A percentile compares a stretch with the other conserved stretches of the same genome.
These are phyloP conservation scores for Pollenia labialis DNA, from an alignment of 2,888 invertebrate species.

Conservation along the genomic window DNA sequence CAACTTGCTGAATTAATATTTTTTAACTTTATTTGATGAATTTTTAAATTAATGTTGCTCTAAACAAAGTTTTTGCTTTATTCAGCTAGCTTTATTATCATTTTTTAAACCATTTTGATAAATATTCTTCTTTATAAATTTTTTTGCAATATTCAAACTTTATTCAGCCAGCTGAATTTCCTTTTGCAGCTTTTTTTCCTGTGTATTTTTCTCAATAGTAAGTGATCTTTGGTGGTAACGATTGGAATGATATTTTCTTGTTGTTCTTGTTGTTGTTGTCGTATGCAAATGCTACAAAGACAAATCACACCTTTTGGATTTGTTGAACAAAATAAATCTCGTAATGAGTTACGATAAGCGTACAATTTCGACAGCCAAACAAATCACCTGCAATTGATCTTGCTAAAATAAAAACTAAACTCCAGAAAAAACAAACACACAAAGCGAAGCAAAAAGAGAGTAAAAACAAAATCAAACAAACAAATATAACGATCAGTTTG, in stretches of 20 bases:
- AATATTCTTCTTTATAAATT: neutral
- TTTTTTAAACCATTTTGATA: too few species aligned
- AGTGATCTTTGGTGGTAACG: slow-evolving; percentile 71
- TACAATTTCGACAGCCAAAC: slow-evolving; percentile 84
- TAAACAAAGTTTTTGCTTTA: too few species aligned
- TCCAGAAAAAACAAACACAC: slow-evolving; percentile 22
- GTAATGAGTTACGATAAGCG: slow-evolving; percentile 84
- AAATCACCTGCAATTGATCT: slow-evolving; percentile 84
- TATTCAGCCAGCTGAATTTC: slow-evolving; percentile 35
- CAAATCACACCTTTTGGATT: slow-evolving; percentile 84
- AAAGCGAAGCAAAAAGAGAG: slow-evolving; percentile 9
- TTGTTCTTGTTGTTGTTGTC: slow-evolving; percentile 65
- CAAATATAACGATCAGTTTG: slow-evolving; percentile 33
- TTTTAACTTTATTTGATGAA: too few species aligned
- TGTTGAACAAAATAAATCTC: slow-evolving; percentile 84
- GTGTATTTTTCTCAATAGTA: slow-evolving; percentile 59
- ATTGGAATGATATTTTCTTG: slow-evolving; percentile 70
- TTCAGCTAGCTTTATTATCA: too few species aligned
- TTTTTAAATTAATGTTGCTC: too few species aligned
- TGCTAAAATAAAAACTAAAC: slow-evolving; percentile 73
- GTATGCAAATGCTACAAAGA: slow-evolving; percentile 80
- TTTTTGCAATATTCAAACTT: too few species aligned
- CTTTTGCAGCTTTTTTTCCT: neutral
- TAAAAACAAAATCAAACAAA: slow-evolving; percentile 12
- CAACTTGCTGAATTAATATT: too few species aligned